Evolutionary conservation across 2,888 invertebrate genomes (phyloP), one percentile per base, ranked within the genome.

Genomic region (Seladonia tumulorum): DNA sequence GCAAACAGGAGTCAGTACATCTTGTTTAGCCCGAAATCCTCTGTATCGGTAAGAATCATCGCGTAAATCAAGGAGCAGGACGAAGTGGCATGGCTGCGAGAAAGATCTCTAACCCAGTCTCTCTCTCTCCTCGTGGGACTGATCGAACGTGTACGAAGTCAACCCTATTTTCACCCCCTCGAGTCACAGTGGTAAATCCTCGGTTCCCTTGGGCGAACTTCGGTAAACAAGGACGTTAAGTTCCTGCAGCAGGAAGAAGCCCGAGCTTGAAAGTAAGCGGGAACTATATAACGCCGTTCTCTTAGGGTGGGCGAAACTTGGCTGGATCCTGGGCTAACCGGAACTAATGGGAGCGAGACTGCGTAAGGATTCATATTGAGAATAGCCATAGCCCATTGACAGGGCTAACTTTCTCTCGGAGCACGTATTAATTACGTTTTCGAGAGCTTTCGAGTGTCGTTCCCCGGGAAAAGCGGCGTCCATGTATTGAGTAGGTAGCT

Each of bases 221-320:
- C 78, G 76, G 84, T 87, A 90, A 91, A 88, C 87, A 88, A 85
- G 83, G 76, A 86, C 75, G 81, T 89, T 85, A 81, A 81, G 84
- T 90, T 87, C 57, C 39, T 12, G 71, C 29, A 63, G 76, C 78
- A 60, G 10, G 63, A 57, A 81, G 76, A 35, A 73, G 60, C 16
- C 71, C n/a, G 39, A 22, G 53, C 7, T 49, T 0, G 71, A 29
- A 45, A 63, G 49, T 42, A 81, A 81, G 49, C 25, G 85, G 80
- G 45, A 77, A 74, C 76, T 82, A 71, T 82, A 71, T 80, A 70
- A 77, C 39, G 75, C 70, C 63, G 66, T 63, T 79, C 79, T 82
- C 79, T 82, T 74, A 82, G 71, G 71, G 3, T n/a, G 35, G 14
- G 16, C 66, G 39, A 29, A 68, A 49, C 49, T 71, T 66, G 39